Conservation (phyloP, 2,888 invertebrate species). For the Bimastos eiseni region DNA sequence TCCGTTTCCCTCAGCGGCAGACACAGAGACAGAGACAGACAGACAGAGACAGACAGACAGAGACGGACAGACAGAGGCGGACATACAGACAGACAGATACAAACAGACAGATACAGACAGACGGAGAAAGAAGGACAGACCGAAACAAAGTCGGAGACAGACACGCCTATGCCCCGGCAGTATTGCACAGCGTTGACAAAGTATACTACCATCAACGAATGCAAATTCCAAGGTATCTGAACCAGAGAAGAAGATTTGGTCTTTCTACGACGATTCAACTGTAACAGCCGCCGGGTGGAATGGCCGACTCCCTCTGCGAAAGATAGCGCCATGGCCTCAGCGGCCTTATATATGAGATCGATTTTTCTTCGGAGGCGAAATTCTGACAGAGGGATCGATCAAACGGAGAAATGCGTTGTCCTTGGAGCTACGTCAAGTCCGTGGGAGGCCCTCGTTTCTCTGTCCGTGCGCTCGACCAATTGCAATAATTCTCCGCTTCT, state of each 20-base stretch:
- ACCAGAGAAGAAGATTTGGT: not conserved
- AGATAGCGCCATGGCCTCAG: not conserved
- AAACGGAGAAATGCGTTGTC: slow-evolving; percentile 13
- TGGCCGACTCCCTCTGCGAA: not conserved
- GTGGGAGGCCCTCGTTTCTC: not conserved
- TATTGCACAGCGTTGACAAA: too few relatives aligned
- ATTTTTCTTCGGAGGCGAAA: not conserved
- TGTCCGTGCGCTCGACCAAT: not conserved
- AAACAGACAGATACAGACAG: too few relatives aligned
- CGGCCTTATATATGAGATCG: slow-evolving; percentile 6
- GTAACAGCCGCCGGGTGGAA: not conserved
- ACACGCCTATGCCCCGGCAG: too few relatives aligned
- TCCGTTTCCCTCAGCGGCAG: too few relatives aligned
- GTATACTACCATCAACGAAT: not conserved
- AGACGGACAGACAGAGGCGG: too few relatives aligned
- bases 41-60: too few relatives aligned
- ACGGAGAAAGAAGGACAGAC: too few relatives aligned
- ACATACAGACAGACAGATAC: too few relatives aligned
- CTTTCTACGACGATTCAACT: not conserved
- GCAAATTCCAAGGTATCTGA: not conserved
- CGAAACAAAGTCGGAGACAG: too few relatives aligned
- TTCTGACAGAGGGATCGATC: not conserved
- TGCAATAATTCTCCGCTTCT: not conserved
- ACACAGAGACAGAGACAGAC: too few relatives aligned
- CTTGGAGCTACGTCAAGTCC: not conserved